Conservation (phyloP, 2,113 vertebrate species). For the Nyctibius bracteatus region DNA sequence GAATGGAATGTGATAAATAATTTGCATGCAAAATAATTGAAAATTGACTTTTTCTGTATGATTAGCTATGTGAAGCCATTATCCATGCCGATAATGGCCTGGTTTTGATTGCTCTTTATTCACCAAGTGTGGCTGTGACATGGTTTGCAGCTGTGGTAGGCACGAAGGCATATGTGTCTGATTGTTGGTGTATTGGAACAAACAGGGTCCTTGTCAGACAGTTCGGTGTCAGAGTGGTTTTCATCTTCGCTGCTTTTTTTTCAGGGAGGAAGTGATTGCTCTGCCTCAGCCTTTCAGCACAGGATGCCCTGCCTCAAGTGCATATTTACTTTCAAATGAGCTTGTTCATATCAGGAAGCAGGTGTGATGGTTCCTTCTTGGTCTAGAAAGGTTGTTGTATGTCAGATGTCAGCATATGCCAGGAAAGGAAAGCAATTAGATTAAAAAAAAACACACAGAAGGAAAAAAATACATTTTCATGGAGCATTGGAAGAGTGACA, state of each 20-base stretch:
- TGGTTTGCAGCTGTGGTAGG: neutral
- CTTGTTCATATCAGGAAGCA: neutral
- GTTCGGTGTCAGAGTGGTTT: neutral
- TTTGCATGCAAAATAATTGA: neutral
- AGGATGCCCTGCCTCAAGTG: constrained; percentile 8
- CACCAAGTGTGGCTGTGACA: neutral
- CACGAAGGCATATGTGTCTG: neutral
- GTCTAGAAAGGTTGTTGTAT: neutral
- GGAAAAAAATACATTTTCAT: neutral
- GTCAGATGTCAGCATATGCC: neutral
- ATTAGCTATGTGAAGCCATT: neutral
- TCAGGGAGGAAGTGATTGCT: neutral
- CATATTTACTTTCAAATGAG: neutral
- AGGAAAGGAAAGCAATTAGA: neutral
- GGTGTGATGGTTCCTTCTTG: neutral
- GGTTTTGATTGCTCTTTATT: neutral
- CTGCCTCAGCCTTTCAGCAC: neutral
- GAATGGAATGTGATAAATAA: neutral
- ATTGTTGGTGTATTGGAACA: neutral
- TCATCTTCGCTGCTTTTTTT: constrained; percentile 3
- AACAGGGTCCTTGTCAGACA: neutral
- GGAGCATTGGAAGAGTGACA: neutral
- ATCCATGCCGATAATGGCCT: neutral
- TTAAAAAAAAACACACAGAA: neutral
- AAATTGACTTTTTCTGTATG: neutral